A percentile compares a stretch with the other conserved stretches of the same genome.
Conservation (phyloP, 2,113 vertebrate genomes). For the Elgaria multicarinata region DNA sequence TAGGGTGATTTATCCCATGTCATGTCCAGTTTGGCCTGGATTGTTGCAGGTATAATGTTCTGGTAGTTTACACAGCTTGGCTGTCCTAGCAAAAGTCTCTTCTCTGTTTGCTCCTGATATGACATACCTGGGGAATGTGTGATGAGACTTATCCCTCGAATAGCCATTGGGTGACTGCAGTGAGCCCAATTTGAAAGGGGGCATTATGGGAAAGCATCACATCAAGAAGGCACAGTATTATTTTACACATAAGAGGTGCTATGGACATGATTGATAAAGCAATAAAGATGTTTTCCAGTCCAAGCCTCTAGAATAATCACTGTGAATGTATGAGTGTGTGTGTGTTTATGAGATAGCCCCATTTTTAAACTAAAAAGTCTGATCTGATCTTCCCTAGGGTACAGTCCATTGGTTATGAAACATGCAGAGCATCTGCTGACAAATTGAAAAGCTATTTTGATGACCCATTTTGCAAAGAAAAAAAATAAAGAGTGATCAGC, state of each 20-base stretch:
- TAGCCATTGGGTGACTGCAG: background rate
- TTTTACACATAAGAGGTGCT: background rate
- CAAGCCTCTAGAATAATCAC: slow-evolving; percentile 25
- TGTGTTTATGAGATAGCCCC: slow-evolving; percentile 13
- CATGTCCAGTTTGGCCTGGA: background rate
- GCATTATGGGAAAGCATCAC: background rate
- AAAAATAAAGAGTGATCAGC: slow-evolving; percentile 10
- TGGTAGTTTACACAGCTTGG: background rate
- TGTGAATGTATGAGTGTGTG: background rate
- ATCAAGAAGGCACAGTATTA: background rate
- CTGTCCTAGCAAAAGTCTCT: background rate
- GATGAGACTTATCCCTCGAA: background rate
- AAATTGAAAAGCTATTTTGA: slow-evolving; percentile 45
- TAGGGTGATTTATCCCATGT: background rate
- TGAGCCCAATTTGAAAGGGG: background rate
- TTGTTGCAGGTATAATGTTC: background rate
- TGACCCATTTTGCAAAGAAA: slow-evolving; percentile 41
- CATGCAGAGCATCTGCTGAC: background rate
- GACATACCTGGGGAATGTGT: background rate
- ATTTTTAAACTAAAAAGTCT: background rate
- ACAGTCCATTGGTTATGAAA: slow-evolving; percentile 18
- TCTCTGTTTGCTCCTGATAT: background rate
- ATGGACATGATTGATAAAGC: background rate
- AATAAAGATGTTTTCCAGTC: slow-evolving; percentile 10
- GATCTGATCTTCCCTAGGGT: slow-evolving; percentile 36